Evolutionary conservation across 1,140 invertebrate species (phyloP).

Genomic region (Drosophila sulfurigaster): DNA sequence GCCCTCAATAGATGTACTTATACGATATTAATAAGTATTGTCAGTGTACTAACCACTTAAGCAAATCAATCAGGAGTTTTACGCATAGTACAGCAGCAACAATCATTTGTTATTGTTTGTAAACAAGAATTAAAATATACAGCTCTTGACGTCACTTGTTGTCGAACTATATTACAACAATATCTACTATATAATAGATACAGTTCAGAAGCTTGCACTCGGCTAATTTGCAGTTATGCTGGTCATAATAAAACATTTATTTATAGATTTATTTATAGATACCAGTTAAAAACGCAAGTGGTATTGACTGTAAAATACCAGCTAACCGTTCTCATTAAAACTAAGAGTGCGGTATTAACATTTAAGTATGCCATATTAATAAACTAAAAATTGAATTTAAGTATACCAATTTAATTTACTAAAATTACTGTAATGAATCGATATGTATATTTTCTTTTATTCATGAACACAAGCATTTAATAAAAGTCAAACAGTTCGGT

Average conservation of each 20-base stretch:
- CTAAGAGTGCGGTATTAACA: too few relatives aligned
- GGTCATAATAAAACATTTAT: constrained; percentile 2
- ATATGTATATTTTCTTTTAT: too few relatives aligned
- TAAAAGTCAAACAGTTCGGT: too few relatives aligned
- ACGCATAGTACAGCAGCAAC: constrained; percentile 38
- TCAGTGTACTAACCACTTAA: constrained; percentile 15
- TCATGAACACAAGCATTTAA: too few relatives aligned
- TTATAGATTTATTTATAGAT: not conserved
- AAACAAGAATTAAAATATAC: constrained; percentile 17
- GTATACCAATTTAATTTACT: too few relatives aligned
- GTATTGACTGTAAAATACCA: too few relatives aligned
- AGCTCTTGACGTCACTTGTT: not conserved
- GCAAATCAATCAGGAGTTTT: constrained; percentile 29
- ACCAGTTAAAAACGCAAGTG: too few relatives aligned
- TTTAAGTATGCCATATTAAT: too few relatives aligned
- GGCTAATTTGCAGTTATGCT: not conserved
- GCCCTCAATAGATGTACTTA: constrained; percentile 8
- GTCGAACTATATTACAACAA: not conserved
- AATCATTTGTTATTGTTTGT: constrained; percentile 37
- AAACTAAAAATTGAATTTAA: too few relatives aligned
- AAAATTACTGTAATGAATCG: too few relatives aligned
- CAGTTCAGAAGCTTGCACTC: not conserved
- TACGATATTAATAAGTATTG: not conserved
- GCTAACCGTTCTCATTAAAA: too few relatives aligned
- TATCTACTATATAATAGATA: not conserved